Conservation (phyloP, 1,140 invertebrate genomes). For the Panagrolaimus sp. region DNA sequence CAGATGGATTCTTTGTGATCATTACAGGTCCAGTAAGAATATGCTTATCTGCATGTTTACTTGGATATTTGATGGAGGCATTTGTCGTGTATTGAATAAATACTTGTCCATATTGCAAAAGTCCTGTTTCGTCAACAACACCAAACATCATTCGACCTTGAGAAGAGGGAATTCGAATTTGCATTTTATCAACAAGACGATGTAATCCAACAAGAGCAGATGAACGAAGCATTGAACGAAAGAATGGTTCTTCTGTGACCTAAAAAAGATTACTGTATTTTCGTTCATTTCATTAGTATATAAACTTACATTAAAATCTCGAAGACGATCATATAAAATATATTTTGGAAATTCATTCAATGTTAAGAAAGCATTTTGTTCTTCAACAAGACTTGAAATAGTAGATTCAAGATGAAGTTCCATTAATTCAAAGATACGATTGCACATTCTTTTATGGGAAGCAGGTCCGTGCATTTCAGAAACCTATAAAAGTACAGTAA, state of each 20-base stretch:
- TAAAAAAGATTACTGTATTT: too few species aligned
- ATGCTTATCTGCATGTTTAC: neutral
- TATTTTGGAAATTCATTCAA: slow-evolving; percentile 47
- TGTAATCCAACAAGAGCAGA: slow-evolving; percentile 39
- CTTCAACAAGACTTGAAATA: slow-evolving; percentile 39
- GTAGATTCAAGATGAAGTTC: slow-evolving; percentile 48
- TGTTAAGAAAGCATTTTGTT: slow-evolving; percentile 44
- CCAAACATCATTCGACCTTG: slow-evolving; percentile 60
- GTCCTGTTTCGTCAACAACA: slow-evolving; percentile 59
- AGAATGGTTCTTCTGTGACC: slow-evolving; percentile 59
- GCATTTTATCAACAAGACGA: slow-evolving; percentile 37
- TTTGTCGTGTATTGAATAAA: slow-evolving; percentile 59
- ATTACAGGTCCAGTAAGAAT: slow-evolving; percentile 45
- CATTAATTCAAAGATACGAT: slow-evolving; percentile 50
- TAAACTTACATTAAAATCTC: slow-evolving; percentile 23
- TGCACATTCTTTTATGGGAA: slow-evolving; percentile 42
- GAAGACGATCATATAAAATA: slow-evolving; percentile 30
- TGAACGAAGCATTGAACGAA: slow-evolving; percentile 51
- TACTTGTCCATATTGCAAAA: slow-evolving; percentile 60
- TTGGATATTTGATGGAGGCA: slow-evolving; percentile 23
- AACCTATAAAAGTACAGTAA: neutral
- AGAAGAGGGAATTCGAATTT: slow-evolving; percentile 54
- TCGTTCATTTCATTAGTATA: too few species aligned
- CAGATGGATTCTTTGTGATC: slow-evolving; percentile 61
- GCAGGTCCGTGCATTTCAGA: slow-evolving; percentile 41